phyloP scores from a whole-genome alignment of 1,140 invertebrate genomes.

The Adelges cooleyi region DNA sequence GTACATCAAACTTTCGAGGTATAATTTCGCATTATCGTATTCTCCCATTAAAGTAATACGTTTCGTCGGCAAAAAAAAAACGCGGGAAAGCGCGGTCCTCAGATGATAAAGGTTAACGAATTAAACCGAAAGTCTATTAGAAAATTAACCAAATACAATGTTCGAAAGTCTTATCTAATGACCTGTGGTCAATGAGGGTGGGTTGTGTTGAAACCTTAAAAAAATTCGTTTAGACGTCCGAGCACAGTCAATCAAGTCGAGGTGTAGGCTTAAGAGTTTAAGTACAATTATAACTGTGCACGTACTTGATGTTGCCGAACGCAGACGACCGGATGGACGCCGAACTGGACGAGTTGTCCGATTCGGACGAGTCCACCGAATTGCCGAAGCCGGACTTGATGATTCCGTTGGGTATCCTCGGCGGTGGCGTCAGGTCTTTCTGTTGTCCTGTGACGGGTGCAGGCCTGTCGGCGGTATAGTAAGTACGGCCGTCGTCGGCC shows the following conservation, averaged over 20 bases:
- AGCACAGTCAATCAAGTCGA: background rate
- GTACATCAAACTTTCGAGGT: no score
- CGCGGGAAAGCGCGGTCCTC: no score
- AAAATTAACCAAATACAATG: no score
- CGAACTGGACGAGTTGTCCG: conserved; percentile 16
- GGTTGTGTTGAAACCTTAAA: background rate
- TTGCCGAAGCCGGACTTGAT: background rate
- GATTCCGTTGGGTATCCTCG: conserved; percentile 4
- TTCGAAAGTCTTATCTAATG: no score
- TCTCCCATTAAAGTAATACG: no score
- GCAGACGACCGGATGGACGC: background rate
- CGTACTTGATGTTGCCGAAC: background rate
- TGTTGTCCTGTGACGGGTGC: background rate
- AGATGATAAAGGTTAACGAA: no score
- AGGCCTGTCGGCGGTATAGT: background rate
- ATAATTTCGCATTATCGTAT: no score
- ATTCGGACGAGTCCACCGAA: conserved; percentile 13
- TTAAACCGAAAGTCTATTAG: no score
- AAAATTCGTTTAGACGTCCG: background rate
- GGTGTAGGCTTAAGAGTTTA: no score
- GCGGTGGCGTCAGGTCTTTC: background rate
- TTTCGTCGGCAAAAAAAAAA: no score
- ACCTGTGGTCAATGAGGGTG: no score
- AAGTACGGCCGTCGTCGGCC: background rate
- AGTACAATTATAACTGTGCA: no score